Conservation (phyloP, 2,113 vertebrate species). For the Brachyhypopomus gauderio region DNA sequence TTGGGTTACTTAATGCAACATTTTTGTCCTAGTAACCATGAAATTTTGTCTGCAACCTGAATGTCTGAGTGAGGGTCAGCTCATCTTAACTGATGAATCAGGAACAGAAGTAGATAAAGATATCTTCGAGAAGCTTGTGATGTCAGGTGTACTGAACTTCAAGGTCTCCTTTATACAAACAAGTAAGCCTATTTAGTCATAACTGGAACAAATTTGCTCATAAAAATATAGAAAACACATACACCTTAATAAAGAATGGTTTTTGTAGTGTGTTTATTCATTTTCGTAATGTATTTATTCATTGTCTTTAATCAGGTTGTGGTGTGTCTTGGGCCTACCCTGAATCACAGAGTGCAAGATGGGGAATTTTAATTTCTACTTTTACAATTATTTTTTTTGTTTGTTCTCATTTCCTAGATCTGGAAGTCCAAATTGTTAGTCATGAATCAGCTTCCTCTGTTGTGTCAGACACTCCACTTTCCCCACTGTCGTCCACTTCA, state of each 20-base stretch:
- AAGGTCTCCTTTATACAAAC: not conserved
- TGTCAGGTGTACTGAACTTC: not conserved
- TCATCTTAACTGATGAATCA: conserved; percentile 9
- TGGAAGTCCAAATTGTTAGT: not conserved
- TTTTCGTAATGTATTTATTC: not conserved
- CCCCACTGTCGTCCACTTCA: not conserved
- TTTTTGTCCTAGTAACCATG: not conserved
- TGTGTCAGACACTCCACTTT: not conserved
- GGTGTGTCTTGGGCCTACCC: too few relatives aligned
- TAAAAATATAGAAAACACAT: not conserved
- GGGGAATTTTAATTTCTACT: too few relatives aligned
- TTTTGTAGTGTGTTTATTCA: not conserved
- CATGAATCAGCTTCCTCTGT: not conserved
- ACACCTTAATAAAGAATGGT: too few relatives aligned
- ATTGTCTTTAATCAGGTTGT: not conserved
- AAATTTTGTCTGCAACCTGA: conserved; percentile 15
- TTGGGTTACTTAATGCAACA: not conserved
- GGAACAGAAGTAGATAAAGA: conserved; percentile 16
- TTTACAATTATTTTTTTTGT: too few relatives aligned
- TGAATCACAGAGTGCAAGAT: too few relatives aligned
- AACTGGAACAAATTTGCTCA: too few relatives aligned
- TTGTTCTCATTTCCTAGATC: not conserved
- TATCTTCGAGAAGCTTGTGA: conserved; percentile 9
- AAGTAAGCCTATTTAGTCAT: too few relatives aligned
- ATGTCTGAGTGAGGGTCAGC: not conserved